Percentiles rank a stretch among this genome's conserved stretches.
These are phyloP conservation scores for Anodontia alba DNA, from an alignment of 2,888 invertebrate genomes.

Conservation along the genomic window DNA sequence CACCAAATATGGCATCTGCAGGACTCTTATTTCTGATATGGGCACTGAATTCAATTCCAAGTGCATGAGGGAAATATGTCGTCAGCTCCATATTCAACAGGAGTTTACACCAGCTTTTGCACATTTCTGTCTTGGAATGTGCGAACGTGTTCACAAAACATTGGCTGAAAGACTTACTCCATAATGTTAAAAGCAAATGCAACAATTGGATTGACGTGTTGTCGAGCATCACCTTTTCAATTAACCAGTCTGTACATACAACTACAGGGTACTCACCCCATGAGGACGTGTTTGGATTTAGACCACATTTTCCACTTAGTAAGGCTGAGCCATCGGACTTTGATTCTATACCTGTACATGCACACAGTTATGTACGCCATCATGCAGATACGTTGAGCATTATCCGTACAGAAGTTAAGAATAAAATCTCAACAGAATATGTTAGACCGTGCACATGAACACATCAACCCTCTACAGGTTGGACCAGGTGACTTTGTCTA, in stretches of 20 bases:
- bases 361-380: not conserved
- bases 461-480: not conserved
- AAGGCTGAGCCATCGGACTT: conserved; percentile 17
- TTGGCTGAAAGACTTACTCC: conserved; percentile 41
- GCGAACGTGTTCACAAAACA: conserved; percentile 39
- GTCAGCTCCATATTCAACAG: conserved; percentile 31
- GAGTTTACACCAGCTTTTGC: conserved; percentile 43
- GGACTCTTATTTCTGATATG: too few species aligned
- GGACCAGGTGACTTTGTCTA: conserved; percentile 37
- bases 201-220: conserved; percentile 37
- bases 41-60: too few species aligned
- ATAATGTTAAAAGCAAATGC: conserved; percentile 23
- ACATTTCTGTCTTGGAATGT: conserved; percentile 47
- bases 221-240: conserved; percentile 36
- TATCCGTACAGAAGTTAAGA: not conserved
- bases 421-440: conserved; percentile 12
- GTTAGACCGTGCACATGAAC: conserved; percentile 3
- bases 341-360: not conserved
- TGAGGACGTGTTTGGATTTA: conserved; percentile 5
- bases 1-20: conserved; percentile 32
- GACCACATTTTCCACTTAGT: too few species aligned
- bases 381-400: not conserved
- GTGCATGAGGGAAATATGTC: conserved; percentile 44
- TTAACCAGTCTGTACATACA: conserved; percentile 35
- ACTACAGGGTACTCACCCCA: not conserved